Evolutionary conservation across 2,797 vertebrate species (phyloP).

Genomic region (Acrocephalus scirpaceus): DNA sequence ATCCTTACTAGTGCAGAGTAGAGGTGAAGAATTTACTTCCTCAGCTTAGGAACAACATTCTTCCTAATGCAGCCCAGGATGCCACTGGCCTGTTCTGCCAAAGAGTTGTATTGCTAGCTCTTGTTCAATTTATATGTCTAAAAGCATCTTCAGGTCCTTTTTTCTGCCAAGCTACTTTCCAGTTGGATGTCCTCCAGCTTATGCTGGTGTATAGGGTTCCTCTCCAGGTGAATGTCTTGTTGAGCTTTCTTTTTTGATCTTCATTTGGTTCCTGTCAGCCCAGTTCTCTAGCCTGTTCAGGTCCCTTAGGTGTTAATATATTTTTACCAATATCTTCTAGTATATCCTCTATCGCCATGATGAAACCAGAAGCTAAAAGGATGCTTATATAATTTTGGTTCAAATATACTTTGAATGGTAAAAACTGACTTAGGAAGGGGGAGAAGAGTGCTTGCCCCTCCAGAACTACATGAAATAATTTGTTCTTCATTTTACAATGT

Average conservation of each 20-base stretch:
- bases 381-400: not conserved
- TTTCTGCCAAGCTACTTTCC: not conserved
- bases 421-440: not conserved
- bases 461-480: not conserved
- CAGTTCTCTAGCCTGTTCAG: not conserved
- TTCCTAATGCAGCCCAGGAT: not conserved
- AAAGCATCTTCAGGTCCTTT: not conserved
- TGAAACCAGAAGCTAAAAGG: not conserved
- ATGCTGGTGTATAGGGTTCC: not conserved
- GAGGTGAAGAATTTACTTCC: not conserved
- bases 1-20: not conserved
- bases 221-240: not conserved
- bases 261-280: not conserved
- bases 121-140: not conserved
- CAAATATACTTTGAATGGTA: not conserved
- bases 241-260: not conserved
- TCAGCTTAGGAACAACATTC: not conserved
- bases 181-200: not conserved
- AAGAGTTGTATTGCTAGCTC: not conserved
- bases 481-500: not conserved
- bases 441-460: not conserved
- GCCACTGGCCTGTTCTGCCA: not conserved
- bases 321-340: not conserved
- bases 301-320: not conserved
- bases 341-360: not conserved